Evolutionary conservation across 2,888 invertebrate species (phyloP).

Genomic region (Heterodera filipjevi): DNA sequence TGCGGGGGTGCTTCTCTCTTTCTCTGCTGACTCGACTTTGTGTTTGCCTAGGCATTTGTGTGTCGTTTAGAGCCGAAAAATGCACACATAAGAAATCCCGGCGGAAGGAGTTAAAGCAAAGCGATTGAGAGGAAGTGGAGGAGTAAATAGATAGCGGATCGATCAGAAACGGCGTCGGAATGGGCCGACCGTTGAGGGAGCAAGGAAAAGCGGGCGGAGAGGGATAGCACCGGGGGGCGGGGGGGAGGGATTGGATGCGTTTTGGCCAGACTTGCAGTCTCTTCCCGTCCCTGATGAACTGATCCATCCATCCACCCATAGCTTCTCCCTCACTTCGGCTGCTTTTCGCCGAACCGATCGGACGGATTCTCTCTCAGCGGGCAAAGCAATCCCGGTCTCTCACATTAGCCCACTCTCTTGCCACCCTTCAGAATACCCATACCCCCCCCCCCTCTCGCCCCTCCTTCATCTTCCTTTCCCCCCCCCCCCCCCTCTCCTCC

Average conservation of each 20-base stretch:
- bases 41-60: constrained; percentile 17
- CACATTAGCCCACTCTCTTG: neutral
- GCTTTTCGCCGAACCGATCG: constrained; percentile 18
- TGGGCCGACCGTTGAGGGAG: too few relatives aligned
- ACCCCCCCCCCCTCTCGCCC: neutral
- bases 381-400: neutral
- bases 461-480: neutral
- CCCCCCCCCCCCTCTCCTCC: neutral
- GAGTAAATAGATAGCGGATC: neutral
- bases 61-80: neutral
- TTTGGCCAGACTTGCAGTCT: neutral
- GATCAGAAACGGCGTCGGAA: constrained; percentile 13
- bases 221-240: neutral
- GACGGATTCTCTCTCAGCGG: neutral
- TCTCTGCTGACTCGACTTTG: neutral
- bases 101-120: neutral
- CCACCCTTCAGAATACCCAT: neutral
- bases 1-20: constrained; percentile 14
- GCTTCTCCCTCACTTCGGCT: neutral
- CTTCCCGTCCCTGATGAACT: neutral
- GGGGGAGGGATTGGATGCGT: neutral
- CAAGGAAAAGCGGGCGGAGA: too few relatives aligned
- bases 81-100: neutral
- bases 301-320: neutral
- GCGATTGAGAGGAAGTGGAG: neutral